A percentile compares a stretch with the other conserved stretches of the same genome.
phyloP scores from a whole-genome alignment of 2,113 vertebrate genomes.

The Syrmaticus mikado region DNA sequence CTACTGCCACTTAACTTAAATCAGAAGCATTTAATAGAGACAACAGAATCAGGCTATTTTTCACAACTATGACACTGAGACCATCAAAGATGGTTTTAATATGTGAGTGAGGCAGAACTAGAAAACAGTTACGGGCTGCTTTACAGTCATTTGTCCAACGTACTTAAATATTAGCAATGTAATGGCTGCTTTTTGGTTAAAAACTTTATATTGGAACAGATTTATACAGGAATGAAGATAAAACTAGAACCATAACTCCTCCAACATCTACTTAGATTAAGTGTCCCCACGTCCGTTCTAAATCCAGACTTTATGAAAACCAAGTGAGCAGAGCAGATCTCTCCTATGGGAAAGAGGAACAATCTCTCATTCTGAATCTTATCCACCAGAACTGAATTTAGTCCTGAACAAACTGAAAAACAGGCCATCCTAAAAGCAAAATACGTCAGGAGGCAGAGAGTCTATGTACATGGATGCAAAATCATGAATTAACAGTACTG shows the following conservation, averaged over 20 bases:
- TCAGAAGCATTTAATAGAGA: not conserved
- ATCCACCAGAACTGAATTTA: not conserved
- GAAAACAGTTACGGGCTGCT: not conserved
- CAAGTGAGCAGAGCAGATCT: not conserved
- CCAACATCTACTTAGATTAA: not conserved
- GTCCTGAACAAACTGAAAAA: not conserved
- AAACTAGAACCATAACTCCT: not conserved
- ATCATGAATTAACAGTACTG: not conserved
- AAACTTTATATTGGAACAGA: not conserved
- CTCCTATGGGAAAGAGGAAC: not conserved
- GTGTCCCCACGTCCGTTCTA: not conserved
- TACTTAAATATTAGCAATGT: not conserved
- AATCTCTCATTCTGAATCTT: not conserved
- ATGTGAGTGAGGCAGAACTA: not conserved
- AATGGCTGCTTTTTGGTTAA: not conserved
- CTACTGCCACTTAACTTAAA: conserved; percentile 13
- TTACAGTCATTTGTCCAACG: not conserved
- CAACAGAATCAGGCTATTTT: not conserved
- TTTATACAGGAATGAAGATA: not conserved
- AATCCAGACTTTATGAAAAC: not conserved
- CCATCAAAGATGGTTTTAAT: not conserved
- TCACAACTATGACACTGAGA: not conserved
- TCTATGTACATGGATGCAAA: not conserved
- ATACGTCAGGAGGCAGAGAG: not conserved
- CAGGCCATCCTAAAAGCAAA: not conserved